Conservation (phyloP, 2,113 vertebrate genomes). For the Siniperca chuatsi region DNA sequence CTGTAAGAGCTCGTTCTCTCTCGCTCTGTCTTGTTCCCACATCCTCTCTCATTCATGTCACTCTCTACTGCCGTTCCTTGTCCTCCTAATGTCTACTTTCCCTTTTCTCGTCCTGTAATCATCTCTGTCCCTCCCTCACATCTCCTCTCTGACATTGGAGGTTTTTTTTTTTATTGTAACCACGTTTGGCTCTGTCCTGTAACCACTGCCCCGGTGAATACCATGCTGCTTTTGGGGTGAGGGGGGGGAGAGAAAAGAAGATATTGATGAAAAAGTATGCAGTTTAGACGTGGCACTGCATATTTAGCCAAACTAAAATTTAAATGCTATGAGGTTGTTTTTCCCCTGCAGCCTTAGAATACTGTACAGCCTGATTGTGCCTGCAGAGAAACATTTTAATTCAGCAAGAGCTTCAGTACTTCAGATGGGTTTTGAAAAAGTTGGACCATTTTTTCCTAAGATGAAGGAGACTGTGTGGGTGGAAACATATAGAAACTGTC, state of each 20-base stretch:
- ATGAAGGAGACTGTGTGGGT: background rate
- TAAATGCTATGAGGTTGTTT: background rate
- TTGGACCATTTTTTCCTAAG: background rate
- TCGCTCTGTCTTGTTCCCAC: background rate
- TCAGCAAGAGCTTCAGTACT: background rate
- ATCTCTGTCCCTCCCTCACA: conserved; percentile 46
- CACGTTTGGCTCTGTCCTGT: conserved; percentile 27
- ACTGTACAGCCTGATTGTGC: background rate
- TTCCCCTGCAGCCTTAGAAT: background rate
- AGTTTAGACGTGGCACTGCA: conserved; percentile 45
- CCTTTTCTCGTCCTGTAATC: conserved; percentile 58
- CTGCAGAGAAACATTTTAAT: conserved; percentile 2
- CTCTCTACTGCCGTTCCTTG: background rate
- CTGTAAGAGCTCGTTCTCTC: background rate
- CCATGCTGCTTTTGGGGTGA: background rate
- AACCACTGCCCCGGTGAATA: conserved; percentile 39
- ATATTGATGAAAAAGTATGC: conserved; percentile 32
- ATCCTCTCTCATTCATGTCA: conserved; percentile 17
- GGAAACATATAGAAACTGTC: conserved; percentile 3
- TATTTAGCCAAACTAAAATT: conserved; percentile 7
- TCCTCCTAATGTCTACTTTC: conserved; percentile 56
- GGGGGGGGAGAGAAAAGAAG: background rate
- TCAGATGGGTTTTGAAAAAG: conserved; percentile 7
- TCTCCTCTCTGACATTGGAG: conserved; percentile 40
- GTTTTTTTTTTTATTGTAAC: conserved; percentile 23